phyloP scores from a whole-genome alignment of 2,888 invertebrate species.

The Eristalinus aeneus region DNA sequence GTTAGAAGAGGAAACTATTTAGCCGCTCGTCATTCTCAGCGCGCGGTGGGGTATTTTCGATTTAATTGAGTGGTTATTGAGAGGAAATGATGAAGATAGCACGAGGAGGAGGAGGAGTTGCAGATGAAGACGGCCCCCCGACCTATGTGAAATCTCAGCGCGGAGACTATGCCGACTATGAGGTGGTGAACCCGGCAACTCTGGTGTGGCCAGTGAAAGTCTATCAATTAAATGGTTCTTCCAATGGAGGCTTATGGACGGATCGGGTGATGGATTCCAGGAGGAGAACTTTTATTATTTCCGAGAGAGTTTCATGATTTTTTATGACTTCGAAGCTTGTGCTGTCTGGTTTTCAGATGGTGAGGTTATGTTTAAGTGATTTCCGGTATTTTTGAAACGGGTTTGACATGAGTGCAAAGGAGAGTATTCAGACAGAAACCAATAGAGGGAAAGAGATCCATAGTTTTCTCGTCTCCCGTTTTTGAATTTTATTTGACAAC shows the following conservation, averaged over 20 bases:
- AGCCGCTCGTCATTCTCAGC: constrained; percentile 11
- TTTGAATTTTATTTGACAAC: too few species aligned
- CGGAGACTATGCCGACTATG: neutral
- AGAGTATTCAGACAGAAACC: neutral
- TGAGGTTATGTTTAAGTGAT: neutral
- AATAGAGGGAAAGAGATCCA: too few species aligned
- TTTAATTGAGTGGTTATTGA: constrained; percentile 61
- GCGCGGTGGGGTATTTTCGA: constrained; percentile 5
- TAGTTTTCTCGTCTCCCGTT: too few species aligned
- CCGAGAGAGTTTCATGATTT: neutral
- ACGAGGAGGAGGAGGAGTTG: too few species aligned
- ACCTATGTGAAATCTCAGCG: neutral
- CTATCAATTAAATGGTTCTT: neutral
- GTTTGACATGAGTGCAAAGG: neutral
- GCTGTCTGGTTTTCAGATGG: neutral
- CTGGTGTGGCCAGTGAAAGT: neutral
- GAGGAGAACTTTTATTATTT: neutral
- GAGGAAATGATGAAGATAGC: constrained; percentile 26
- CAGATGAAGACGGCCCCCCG: neutral
- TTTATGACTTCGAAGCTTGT: neutral
- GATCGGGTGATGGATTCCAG: neutral
- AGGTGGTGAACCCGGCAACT: neutral
- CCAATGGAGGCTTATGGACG: neutral
- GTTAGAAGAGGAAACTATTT: neutral
- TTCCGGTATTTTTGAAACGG: neutral